These are phyloP conservation scores for Uloborus plumipes DNA, from an alignment of 2,888 invertebrate species.

Conservation along the genomic window DNA sequence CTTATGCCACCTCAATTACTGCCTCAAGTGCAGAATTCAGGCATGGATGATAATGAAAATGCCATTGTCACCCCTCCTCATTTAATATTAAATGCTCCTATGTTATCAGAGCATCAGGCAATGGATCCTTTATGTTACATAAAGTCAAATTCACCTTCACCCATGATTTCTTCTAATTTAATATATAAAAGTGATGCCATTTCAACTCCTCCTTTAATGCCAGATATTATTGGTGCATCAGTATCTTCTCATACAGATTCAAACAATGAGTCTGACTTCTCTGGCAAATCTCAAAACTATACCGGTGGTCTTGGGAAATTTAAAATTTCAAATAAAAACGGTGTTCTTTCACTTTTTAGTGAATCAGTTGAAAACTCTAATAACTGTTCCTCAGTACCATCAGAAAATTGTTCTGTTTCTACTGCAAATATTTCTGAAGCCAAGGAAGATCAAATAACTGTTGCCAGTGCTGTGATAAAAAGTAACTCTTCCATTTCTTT, in stretches of 20 bases:
- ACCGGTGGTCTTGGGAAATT: conserved; percentile 24
- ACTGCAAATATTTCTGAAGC: conserved; percentile 19
- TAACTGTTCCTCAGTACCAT: conserved; percentile 7
- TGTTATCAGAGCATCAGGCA: conserved; percentile 36
- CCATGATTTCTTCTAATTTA: conserved; percentile 29
- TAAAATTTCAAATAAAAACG: conserved; percentile 37
- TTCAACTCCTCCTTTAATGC: conserved; percentile 53
- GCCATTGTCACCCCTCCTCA: conserved; percentile 53
- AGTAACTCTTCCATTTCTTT: background rate
- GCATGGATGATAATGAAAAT: conserved; percentile 22
- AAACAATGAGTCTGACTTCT: conserved; percentile 15
- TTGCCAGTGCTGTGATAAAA: conserved; percentile 2
- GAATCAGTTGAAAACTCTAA: conserved; percentile 2
- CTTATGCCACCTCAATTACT: conserved; percentile 60
- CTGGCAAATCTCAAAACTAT: conserved; percentile 19
- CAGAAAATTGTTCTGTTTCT: conserved; percentile 6
- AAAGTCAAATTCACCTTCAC: conserved; percentile 44
- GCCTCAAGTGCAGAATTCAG: conserved; percentile 52
- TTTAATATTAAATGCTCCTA: conserved; percentile 46
- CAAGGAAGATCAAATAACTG: conserved; percentile 30
- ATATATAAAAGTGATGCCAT: conserved; percentile 31
- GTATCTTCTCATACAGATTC: conserved; percentile 10
- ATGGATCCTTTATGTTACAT: conserved; percentile 15
- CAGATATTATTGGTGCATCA: conserved; percentile 26
- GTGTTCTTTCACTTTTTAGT: conserved; percentile 12